Base-by-base conservation (phyloP, 2,888 invertebrate species). In the Epinotia brunnichana region DNA sequence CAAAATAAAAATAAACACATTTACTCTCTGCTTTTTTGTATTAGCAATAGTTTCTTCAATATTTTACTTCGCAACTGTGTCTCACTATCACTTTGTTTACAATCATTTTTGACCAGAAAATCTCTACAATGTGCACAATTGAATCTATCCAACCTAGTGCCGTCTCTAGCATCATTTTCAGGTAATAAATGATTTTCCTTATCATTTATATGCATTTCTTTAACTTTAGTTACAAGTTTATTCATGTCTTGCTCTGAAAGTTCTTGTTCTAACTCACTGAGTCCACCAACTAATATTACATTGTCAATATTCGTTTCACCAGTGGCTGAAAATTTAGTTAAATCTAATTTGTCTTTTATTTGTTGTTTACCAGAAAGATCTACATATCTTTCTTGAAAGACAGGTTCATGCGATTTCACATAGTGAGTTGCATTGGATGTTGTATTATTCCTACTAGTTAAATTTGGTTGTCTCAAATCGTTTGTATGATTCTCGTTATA, bases 181-280 rank as follows among this genome's bases (percentile, higher is more conserved):
- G 48, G 15, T n/a, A 35, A n/a, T 19, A 70, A 56, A 19, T 24
- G 11, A 17, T 57, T 62, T 57, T 63, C 48, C 39, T 63, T 29
- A 10, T 35, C 54, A 54, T 57, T 11, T 19, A 64, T 35, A 9
- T 57, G 44, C 2, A 70, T 2, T 19, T 59, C 48, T 21, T 51
- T 56, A 0, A 70, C 35, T 63, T 51, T 59, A 0, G 21, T 21
- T 48, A 51, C 11, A 13, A 70, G 24, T 11, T 2, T 70, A 15
- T 21, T 51, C 0, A 57, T 15, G 17, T 70, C 63, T 11, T 57
- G 57, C 10, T 56, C 11, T 2, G 70, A 13, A 5, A 63, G 10
- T 15, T 63, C n/a, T 1, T 62, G 19, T 19, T 35, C 35, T 57
- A 70, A 17, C 9, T 54, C 61, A 15, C 13, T 21, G 3, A 39